phyloP scores from a whole-genome alignment of 2,113 vertebrate genomes.

The Ranitomeya imitator region DNA sequence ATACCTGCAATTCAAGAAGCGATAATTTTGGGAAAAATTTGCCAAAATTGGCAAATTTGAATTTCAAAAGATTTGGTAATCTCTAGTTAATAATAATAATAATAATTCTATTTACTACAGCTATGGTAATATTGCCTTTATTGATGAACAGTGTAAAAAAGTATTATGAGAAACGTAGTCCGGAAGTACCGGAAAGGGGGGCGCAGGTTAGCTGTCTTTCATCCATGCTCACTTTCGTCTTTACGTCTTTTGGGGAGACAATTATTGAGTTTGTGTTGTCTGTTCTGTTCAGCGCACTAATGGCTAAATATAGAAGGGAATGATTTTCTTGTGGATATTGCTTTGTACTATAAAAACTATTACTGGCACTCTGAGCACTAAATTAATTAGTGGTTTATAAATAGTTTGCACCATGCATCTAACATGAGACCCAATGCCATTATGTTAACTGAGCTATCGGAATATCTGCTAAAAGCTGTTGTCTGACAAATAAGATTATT shows the following conservation, averaged over 20 bases:
- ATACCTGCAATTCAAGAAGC: no score
- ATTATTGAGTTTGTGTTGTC: constrained; percentile 4
- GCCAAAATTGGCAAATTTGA: no score
- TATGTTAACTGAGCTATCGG: constrained; percentile 70
- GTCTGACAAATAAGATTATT: constrained; percentile 70
- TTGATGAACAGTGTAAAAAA: neutral
- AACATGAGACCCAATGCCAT: constrained; percentile 67
- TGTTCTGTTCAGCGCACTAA: constrained; percentile 10
- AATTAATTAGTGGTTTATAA: constrained; percentile 54
- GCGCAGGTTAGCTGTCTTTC: neutral
- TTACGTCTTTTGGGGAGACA: constrained; percentile 1
- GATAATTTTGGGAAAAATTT: no score
- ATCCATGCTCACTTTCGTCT: neutral
- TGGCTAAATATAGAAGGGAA: constrained; percentile 34
- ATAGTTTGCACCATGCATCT: constrained; percentile 69
- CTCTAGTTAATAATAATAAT: no score
- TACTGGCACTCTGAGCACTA: constrained; percentile 49
- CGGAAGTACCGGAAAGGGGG: no score
- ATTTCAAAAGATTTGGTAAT: no score
- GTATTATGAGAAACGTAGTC: neutral
- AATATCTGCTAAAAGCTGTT: constrained; percentile 77
- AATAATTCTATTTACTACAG: no score
- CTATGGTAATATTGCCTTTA: no score
- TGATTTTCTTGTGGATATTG: constrained; percentile 43
- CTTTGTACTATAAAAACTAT: constrained; percentile 42